Conservation (phyloP, 1,140 invertebrate genomes). For the Diachasmimorpha longicaudata region DNA sequence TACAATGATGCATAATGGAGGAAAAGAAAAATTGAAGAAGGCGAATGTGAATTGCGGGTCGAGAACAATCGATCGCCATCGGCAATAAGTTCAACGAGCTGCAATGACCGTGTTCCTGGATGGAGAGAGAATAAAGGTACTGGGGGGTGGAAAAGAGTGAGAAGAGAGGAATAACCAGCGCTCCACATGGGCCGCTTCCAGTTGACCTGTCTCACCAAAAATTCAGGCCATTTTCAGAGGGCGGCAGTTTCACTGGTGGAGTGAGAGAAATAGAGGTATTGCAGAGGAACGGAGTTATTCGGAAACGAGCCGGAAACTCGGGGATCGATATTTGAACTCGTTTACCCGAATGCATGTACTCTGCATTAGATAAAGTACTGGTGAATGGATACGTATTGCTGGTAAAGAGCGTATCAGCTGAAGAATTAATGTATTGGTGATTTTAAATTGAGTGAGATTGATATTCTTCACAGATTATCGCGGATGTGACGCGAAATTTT, state of each 20-base stretch:
- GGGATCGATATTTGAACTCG: conserved; percentile 43
- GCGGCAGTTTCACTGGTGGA: not conserved
- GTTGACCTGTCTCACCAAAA: conserved; percentile 46
- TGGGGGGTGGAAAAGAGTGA: not conserved
- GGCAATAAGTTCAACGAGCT: conserved; percentile 26
- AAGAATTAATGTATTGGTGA: not conserved
- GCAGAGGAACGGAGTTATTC: conserved; percentile 9
- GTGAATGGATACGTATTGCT: not conserved
- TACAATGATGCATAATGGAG: not conserved
- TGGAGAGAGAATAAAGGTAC: not conserved
- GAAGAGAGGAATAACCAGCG: not conserved
- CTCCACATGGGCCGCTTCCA: conserved; percentile 34
- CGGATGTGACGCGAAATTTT: not conserved
- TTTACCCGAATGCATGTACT: conserved; percentile 10
- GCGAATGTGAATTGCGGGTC: conserved; percentile 15
- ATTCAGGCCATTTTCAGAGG: conserved; percentile 34
- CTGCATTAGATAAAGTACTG: not conserved
- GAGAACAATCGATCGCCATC: conserved; percentile 20
- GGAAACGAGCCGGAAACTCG: conserved; percentile 42
- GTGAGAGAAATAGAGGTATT: not conserved
- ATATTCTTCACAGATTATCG: not conserved
- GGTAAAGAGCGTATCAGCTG: not conserved
- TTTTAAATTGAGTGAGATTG: not conserved
- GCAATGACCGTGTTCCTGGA: not conserved
- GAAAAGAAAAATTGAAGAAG: not conserved